Base-by-base conservation (phyloP, 2,888 invertebrate genomes). In the Drosophila formosana region DNA sequence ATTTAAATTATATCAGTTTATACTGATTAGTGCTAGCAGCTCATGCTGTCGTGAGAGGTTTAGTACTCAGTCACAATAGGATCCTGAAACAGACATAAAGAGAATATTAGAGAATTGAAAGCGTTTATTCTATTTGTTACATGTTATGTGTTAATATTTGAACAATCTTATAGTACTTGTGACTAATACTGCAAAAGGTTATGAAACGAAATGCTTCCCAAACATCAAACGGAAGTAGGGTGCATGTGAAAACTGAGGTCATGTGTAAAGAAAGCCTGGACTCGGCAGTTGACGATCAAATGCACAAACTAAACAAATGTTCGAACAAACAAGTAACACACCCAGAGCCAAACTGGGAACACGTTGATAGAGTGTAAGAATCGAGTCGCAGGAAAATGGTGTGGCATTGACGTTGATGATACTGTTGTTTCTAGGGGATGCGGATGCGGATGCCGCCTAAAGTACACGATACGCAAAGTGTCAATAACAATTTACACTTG, bases 401-500 rank as follows among this genome's bases (percentile, higher is more conserved):
- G 60, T 88, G 88, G 49, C 63, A 51, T 56, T 70, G 76, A 66
- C 83, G 65, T 76, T 86, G 81, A 86, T 82, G 81, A 77, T 71
- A 70, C 75, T 81, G 67, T 51, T 73, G 73, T 62, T 73, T 69
- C 64, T 61, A 34, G 47, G 26, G 55, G 46, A 49, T 58, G 64
- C 43, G 63, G 60, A 53, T 58, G 57, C 55, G 63, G 61, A 69
- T 43, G 41, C 60, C 72, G 63, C 57, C 72, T 46, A 71, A 69
- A 64, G 64, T 66, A 66, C 63, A 66, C 74, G 77, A 75, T 72
- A 74, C 79, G 79, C 79, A 89, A 70, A 84, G 86, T 89, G 85
- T 85, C 89, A 89, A 85, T 85, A 85, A 88, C 85, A 85, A 85
- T 85, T 85, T 85, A 85, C 85, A 85, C 85, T 85, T 85, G 85